Evolutionary conservation across 92 coral and sea anemone species (phyloP).

Genomic region (Parazoanthus swiftii): DNA sequence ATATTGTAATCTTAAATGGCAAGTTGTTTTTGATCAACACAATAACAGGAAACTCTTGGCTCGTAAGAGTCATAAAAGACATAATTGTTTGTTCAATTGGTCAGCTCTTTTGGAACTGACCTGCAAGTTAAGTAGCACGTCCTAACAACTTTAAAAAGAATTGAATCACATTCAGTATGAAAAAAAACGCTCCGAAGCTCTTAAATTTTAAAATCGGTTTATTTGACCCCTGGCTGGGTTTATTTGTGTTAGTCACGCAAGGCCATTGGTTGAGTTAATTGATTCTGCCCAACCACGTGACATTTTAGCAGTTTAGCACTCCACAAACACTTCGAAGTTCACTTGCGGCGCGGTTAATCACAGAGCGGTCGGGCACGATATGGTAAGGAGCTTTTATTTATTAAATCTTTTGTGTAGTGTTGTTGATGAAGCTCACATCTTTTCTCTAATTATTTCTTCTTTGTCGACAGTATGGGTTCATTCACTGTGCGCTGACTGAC

Average conservation of each 20-base stretch:
- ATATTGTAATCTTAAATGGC: neutral
- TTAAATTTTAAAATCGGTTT: too few species aligned
- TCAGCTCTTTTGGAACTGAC: neutral
- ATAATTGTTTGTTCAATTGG: neutral
- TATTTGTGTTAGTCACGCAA: neutral
- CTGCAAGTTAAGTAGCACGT: too few species aligned
- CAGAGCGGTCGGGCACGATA: neutral
- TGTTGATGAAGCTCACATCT: neutral
- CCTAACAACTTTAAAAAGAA: neutral
- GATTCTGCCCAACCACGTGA: slow-evolving; percentile 14
- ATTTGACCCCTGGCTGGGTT: neutral
- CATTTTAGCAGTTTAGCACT: slow-evolving; percentile 1
- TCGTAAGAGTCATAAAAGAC: neutral
- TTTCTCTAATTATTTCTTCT: slow-evolving; percentile 18
- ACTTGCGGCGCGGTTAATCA: neutral
- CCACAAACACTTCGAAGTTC: neutral
- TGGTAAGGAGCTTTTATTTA: neutral
- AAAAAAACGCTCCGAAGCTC: neutral
- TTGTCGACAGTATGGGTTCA: slow-evolving; percentile 85
- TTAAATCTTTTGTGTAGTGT: neutral
- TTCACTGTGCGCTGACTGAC: slow-evolving; percentile 96
- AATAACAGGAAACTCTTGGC: neutral
- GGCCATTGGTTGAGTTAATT: slow-evolving; percentile 3
- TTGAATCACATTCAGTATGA: neutral
- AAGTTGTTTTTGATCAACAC: neutral